Evolutionary conservation across 2,888 invertebrate genomes (phyloP).

Genomic region (Agonopterix heracliana): DNA sequence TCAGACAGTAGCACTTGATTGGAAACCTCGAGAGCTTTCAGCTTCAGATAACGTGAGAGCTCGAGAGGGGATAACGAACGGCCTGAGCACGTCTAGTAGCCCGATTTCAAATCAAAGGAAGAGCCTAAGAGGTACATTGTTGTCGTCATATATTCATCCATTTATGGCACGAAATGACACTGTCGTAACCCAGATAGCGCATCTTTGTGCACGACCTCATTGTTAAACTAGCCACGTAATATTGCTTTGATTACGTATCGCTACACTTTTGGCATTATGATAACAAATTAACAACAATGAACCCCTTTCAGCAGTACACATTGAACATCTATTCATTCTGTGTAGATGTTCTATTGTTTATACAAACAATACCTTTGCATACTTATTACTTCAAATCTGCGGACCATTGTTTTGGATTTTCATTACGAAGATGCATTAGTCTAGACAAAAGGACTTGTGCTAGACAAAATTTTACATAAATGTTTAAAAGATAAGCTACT

Average conservation of each 20-base stretch:
- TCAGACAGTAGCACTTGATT: conserved; percentile 10
- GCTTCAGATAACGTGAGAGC: conserved; percentile 10
- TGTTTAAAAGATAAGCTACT: too few species aligned
- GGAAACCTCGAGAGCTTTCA: conserved; percentile 7
- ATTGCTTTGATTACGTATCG: conserved; percentile 4
- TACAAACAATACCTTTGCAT: too few species aligned
- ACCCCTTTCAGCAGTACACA: neutral
- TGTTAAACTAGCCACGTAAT: conserved; percentile 4
- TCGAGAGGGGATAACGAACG: conserved; percentile 13
- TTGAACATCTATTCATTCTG: too few species aligned
- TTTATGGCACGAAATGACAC: conserved; percentile 1
- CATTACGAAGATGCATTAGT: too few species aligned
- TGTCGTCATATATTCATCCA: conserved; percentile 4
- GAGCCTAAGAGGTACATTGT: conserved; percentile 8
- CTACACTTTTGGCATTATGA: neutral
- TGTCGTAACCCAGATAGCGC: neutral
- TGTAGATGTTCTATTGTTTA: too few species aligned
- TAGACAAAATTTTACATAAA: too few species aligned
- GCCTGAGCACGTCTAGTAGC: conserved; percentile 8
- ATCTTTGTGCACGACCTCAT: conserved; percentile 1
- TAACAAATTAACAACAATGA: neutral
- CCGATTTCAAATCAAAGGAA: conserved; percentile 11
- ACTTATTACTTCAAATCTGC: too few species aligned
- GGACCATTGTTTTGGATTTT: too few species aligned
- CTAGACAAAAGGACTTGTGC: too few species aligned